Percentiles rank a stretch among this genome's conserved stretches.
These are phyloP conservation scores for Ceyx cyanopectus DNA, from an alignment of 2,113 vertebrate species.

Conservation along the genomic window DNA sequence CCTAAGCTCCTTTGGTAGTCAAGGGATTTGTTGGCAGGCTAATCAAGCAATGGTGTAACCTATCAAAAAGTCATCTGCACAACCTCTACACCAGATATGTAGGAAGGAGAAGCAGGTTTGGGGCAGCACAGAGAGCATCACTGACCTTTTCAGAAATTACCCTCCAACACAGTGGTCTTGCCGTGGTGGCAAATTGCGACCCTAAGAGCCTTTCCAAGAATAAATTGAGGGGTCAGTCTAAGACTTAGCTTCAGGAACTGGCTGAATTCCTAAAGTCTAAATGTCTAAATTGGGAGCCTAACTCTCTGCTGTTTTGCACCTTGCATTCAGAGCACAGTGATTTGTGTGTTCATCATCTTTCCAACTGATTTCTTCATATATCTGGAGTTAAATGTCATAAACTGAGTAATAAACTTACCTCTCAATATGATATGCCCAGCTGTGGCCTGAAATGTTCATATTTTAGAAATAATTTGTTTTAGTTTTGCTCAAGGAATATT, in stretches of 20 bases:
- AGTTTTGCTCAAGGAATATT: background rate
- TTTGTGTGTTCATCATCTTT: background rate
- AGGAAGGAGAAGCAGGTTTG: background rate
- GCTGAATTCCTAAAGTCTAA: no score
- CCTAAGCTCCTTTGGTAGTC: background rate
- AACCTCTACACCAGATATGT: fast-evolving
- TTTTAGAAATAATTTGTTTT: background rate
- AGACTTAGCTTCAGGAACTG: background rate
- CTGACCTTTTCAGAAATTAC: background rate
- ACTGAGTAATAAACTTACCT: background rate
- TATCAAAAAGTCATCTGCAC: background rate
- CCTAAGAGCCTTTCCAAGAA: background rate
- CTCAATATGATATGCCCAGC: background rate
- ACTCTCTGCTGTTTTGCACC: background rate
- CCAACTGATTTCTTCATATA: background rate
- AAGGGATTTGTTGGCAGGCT: background rate
- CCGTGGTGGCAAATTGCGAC: background rate
- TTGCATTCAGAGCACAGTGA: background rate
- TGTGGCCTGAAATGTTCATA: background rate
- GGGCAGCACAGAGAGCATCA: background rate
- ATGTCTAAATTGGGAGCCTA: background rate
- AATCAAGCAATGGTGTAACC: background rate
- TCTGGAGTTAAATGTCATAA: background rate
- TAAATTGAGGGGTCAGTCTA: background rate
- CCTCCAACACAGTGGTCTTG: background rate